Base-by-base conservation (phyloP, 2,797 vertebrate genomes). In the Cynopterus sphinx region DNA sequence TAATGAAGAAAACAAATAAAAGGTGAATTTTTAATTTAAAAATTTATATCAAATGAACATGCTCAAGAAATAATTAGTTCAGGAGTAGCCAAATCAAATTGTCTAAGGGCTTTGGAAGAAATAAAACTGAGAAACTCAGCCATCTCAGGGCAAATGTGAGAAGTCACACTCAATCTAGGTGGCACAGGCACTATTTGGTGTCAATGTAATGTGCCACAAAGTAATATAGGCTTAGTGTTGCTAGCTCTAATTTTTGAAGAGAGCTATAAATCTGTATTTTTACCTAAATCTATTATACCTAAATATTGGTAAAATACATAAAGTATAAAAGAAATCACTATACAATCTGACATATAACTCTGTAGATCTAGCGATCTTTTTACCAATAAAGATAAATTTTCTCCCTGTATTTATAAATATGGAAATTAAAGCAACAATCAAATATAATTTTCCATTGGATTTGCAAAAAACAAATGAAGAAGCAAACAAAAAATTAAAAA, bases 1-100 rank as follows among this genome's bases (percentile, higher is more conserved):
- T 83, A 77, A 55, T 87, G 46, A 31, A 19, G 6, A 78, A 57
- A 96, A 33, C 41, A 89, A 91, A 92, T 49, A 71, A 77, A 86
- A 85, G 31, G 21, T 77, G 9, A 67, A 71, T 4, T 91, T 91
- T 79, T 49, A 73, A 90, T 85, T 91, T 19, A 26, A 90, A 46
- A 85, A 28, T 43, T 16, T 84, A 4, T 13, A 36, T 41, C 21
- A 93, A 71, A 77, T 46, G 31, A 82, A 74, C 55, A 79, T 67
- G 26, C 12, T 87, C 83, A 70, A 84, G 31, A 26, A 86, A 75
- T 79, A 43, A 7, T 51, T 68, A 65, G 12, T 24, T 92, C 49
- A 26, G 26, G 2, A 10, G 0, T 63, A 71, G n/a, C 43, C 22
- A 75, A n/a, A 1, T 73, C 19, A 26, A 70, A 16, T n/a, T 43